Base-by-base conservation (phyloP, 2,113 vertebrate species). In the Brienomyrus brachyistius region DNA sequence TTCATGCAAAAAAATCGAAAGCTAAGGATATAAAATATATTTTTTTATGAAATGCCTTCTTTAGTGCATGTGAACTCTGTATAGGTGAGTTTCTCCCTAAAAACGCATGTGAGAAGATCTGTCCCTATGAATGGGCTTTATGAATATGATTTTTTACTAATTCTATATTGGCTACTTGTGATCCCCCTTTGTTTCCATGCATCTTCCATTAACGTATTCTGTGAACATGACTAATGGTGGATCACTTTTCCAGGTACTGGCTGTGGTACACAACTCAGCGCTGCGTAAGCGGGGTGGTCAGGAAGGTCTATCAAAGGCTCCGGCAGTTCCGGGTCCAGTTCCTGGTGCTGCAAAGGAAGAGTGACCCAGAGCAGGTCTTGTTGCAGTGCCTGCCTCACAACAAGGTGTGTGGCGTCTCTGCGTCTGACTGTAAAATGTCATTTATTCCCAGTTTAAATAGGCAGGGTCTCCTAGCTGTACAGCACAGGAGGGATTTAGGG, bases 241-340 rank as follows among this genome's bases (percentile, higher is more conserved):
- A 10, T 87, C 62, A 4, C 10, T 31, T 62, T 43, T 40, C 47
- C 92, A 99, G 98, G 98, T 99, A 99, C 94, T 99, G 98, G 98
- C 94, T 99, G 31, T 99, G 98, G 98, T 99, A 99, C 91, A 98
- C 97, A 90, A 97, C 98, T 66, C 96, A 97, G 93, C 93, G 91
- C 47, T 98, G 96, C 23, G 95, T 99, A 21, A 96, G 96, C 62
- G 97, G 97, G 59, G 95, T 97, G 59, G 97, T 97, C 1, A 96
- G 94, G 92, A 98, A 96, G 70, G 96, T 98, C 86, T 99, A 99
- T 48, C 96, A 97, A 88, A 95, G 94, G 74, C 95, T 99, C 35
- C 97, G 98, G 40, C 96, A 97, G 92, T 98, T 98, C 93, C 97
- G 95, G 21, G 98, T 99, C 48, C 98, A 97, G 94, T 99, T 99